Conservation (phyloP, 2,888 invertebrate genomes). For the Andrena bicolor region DNA sequence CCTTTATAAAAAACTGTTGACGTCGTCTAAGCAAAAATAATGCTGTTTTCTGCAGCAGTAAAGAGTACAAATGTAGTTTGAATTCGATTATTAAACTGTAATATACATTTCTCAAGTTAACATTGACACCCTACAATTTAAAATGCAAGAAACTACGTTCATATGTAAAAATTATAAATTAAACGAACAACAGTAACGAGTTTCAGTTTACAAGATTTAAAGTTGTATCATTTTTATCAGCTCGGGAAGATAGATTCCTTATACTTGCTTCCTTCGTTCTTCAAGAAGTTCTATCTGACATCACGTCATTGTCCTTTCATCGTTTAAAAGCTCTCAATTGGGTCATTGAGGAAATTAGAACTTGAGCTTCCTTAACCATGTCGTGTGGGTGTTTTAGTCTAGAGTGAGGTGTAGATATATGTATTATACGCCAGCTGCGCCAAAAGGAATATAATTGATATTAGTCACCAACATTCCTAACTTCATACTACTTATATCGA, state of each 20-base stretch:
- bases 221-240: background rate
- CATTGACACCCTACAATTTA: no score
- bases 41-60: no score
- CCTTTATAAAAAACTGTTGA: no score
- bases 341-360: conserved; percentile 80
- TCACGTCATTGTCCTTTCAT: conserved; percentile 32
- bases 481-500: background rate
- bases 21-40: no score
- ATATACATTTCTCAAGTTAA: no score
- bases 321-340: conserved; percentile 74
- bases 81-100: no score
- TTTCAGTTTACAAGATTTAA: background rate
- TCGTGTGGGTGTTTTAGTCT: conserved; percentile 70
- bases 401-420: conserved; percentile 52
- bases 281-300: conserved; percentile 17
- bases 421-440: conserved; percentile 37
- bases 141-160: no score
- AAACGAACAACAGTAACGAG: background rate
- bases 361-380: conserved; percentile 74
- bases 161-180: no score
- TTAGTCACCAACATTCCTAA: background rate
- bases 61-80: no score
- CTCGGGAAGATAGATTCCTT: no score
- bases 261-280: background rate
- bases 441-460: background rate